Evolutionary conservation across 2,797 vertebrate species (phyloP), one percentile per base, ranked within the genome.

Genomic region (Gallinago nigripennis): DNA sequence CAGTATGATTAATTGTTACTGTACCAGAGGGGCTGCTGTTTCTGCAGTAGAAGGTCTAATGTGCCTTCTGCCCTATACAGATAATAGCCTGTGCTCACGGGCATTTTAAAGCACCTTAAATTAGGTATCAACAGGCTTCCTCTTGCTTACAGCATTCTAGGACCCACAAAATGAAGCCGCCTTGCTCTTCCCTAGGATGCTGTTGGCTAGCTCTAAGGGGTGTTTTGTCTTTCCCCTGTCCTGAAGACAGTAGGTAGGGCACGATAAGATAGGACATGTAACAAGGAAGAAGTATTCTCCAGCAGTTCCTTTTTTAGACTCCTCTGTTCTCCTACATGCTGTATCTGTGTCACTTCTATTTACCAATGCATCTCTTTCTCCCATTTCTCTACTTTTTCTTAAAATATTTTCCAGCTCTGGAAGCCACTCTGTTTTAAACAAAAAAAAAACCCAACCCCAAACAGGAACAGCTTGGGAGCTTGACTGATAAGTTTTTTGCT

Each of bases 281-380:
- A 41, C 63, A 75, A 65, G 50, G 30, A 60, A 65, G 41, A 89
- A 54, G 30, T 85, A 54, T 87, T 92, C 57, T 86, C 81, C n/a
- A 84, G 80, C 68, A 94, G 39, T 90, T 94, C 90, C 91, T 93
- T 95, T 94, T 96, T 94, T 94, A 92, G 91, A 88, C 25, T 91
- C 17, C 25, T 91, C 77, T 94, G 35, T 95, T 95, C 88, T 91
- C 75, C 28, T 88, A 0, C 24, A 8, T 76, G 56, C 91, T 91
- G 2, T 93, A 90, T 94, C 82, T 94, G 64, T 94, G 92, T 90
- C 90, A 61, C 65, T 96, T 94, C 70, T 83, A 41, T 82, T 94
- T 94, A 64, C 57, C 64, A 79, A 4, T 84, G 51, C 30, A 31
- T 75, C 7, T 45, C 48, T 81, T 46, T 79, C 65, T 69, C 51